These are phyloP conservation scores for Calliopsis andreniformis DNA, from an alignment of 1,140 invertebrate species.

Conservation along the genomic window DNA sequence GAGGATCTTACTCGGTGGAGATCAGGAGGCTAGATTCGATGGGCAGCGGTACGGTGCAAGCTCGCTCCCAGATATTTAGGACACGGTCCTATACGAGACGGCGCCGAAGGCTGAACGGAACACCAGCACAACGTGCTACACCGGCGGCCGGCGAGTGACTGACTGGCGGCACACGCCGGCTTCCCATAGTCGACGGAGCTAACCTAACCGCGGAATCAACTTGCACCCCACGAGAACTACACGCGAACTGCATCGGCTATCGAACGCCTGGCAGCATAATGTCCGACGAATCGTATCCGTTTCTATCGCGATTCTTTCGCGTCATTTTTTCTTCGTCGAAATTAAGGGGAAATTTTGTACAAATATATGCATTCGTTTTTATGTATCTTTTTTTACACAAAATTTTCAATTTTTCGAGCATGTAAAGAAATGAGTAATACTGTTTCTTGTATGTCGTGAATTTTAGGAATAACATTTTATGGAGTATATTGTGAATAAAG, in stretches of 20 bases:
- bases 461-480: not conserved
- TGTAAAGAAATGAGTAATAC: too few relatives aligned
- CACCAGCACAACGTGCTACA: constrained; percentile 44
- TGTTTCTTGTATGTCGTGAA: too few relatives aligned
- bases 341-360: too few relatives aligned
- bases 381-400: too few relatives aligned
- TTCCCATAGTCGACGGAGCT: constrained; percentile 35
- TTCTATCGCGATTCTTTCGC: not conserved
- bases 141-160: constrained; percentile 75
- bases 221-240: constrained; percentile 22
- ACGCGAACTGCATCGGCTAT: constrained; percentile 5
- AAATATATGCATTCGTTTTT: too few relatives aligned
- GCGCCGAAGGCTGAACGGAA: not conserved
- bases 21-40: not conserved
- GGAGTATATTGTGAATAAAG: too few relatives aligned
- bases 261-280: not conserved
- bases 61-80: constrained; percentile 14
- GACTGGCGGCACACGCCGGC: constrained; percentile 62
- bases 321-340: not conserved
- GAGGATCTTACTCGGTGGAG: constrained; percentile 11
- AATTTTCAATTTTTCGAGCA: too few relatives aligned
- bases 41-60: not conserved
- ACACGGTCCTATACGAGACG: constrained; percentile 26
- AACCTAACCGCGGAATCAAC: constrained; percentile 33
- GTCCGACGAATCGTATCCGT: not conserved